Evolutionary conservation across 2,888 invertebrate species (phyloP).

Genomic region (Noctua janthina): DNA sequence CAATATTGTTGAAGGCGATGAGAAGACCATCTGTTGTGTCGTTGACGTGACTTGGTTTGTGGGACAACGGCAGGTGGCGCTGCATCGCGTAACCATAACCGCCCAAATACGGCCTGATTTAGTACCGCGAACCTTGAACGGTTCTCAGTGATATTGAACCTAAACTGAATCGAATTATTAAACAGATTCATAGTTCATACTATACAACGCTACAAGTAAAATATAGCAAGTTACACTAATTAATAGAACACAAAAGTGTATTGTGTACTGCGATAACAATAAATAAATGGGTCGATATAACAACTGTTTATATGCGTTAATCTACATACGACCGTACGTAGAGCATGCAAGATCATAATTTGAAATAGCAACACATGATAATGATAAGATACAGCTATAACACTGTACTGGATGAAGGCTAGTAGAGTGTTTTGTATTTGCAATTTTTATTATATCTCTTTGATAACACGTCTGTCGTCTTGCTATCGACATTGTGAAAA

Average conservation of each 20-base stretch:
- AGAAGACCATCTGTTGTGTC: constrained; percentile 52
- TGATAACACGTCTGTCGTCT: constrained; percentile 63
- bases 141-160: constrained; percentile 40
- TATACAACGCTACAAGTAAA: constrained; percentile 16
- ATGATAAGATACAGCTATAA: constrained; percentile 72
- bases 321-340: constrained; percentile 32
- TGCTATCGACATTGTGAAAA: constrained; percentile 55
- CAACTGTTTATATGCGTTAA: constrained; percentile 43
- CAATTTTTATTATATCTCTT: constrained; percentile 71
- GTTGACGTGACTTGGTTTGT: constrained; percentile 63
- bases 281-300: constrained; percentile 55
- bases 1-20: constrained; percentile 39
- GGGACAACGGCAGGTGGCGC: constrained; percentile 51
- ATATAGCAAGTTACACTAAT: constrained; percentile 40
- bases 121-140: constrained; percentile 55
- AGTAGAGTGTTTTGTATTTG: constrained; percentile 64
- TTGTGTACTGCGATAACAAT: constrained; percentile 48
- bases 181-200: constrained; percentile 35
- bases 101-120: constrained; percentile 46
- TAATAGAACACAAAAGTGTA: constrained; percentile 58
- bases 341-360: constrained; percentile 63
- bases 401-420: constrained; percentile 66
- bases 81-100: constrained; percentile 35
- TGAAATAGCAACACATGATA: constrained; percentile 65
- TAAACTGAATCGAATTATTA: constrained; percentile 39